Evolutionary conservation across 2,888 invertebrate species (phyloP).

Genomic region (Drosophila sordidapex): DNA sequence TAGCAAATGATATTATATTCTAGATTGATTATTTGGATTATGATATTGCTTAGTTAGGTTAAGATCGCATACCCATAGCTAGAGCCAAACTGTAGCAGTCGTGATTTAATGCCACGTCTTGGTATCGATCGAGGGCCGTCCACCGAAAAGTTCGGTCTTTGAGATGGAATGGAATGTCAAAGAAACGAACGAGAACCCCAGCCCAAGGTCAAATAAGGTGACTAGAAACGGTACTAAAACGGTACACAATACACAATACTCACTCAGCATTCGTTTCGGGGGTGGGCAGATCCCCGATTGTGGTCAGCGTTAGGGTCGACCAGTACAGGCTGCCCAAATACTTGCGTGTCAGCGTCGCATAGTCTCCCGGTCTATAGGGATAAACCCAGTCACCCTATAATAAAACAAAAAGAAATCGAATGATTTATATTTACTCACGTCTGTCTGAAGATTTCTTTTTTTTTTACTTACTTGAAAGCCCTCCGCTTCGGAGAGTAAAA

Average conservation of each 20-base stretch:
- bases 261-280: constrained; percentile 98
- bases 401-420: too few species aligned
- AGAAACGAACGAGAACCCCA: constrained; percentile 20
- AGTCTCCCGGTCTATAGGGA: constrained; percentile 94
- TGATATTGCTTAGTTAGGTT: constrained; percentile 60
- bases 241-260: constrained; percentile 86
- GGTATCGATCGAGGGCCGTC: constrained; percentile 95
- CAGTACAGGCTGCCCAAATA: constrained; percentile 98
- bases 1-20: constrained; percentile 70
- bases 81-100: constrained; percentile 95
- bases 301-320: constrained; percentile 97
- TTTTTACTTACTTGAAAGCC: constrained; percentile 89
- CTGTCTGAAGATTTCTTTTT: background rate
- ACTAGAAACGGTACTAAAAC: background rate
- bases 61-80: constrained; percentile 92
- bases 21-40: constrained; percentile 12
- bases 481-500: constrained; percentile 95
- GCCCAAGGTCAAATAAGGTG: constrained; percentile 12
- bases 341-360: constrained; percentile 95
- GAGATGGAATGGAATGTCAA: constrained; percentile 21
- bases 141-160: constrained; percentile 87
- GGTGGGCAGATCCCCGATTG: constrained; percentile 97
- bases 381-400: constrained; percentile 94
- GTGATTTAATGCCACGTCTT: constrained; percentile 95
- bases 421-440: too few species aligned